These are phyloP conservation scores for Nemopilema nomurai DNA, from an alignment of 30 jellyfish, hydroid and myxozoan genomes.

Conservation along the genomic window DNA sequence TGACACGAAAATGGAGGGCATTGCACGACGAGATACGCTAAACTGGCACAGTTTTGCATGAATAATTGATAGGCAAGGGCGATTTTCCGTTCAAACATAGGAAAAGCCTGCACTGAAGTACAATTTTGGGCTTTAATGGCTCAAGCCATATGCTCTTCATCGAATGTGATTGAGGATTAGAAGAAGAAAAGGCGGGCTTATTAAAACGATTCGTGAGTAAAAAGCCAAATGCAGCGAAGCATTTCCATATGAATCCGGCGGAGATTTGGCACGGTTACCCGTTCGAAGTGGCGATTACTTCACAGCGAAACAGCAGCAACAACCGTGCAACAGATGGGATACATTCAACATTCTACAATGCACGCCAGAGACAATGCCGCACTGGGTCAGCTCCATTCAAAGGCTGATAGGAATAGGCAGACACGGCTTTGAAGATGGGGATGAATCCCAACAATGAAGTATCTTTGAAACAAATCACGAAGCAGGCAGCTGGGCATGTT, in stretches of 20 bases:
- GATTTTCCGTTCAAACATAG: constrained; percentile 8
- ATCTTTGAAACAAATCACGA: neutral
- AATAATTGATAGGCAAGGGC: constrained; percentile 17
- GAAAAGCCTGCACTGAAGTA: constrained; percentile 28
- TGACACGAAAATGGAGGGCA: constrained; percentile 38
- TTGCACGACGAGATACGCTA: constrained; percentile 4
- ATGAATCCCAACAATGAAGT: neutral
- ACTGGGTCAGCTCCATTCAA: constrained; percentile 1
- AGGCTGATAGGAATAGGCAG: neutral
- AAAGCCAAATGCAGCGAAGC: constrained; percentile 27
- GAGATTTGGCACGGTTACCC: constrained; percentile 32
- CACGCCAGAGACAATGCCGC: neutral
- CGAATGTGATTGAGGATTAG: constrained; percentile 21
- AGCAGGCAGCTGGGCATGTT: neutral
- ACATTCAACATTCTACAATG: neutral
- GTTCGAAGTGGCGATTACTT: constrained; percentile 14
- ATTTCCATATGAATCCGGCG: constrained; percentile 17
- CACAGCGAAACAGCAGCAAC: constrained; percentile 25
- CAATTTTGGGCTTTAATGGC: constrained; percentile 5
- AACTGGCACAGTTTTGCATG: constrained; percentile 33
- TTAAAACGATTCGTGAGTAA: constrained; percentile 9
- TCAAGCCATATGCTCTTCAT: constrained; percentile 29
- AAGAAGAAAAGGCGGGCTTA: constrained; percentile 43
- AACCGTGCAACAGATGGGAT: constrained; percentile 12
- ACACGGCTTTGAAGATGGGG: neutral